These are phyloP conservation scores for Drosophila sucinea DNA, from an alignment of 1,140 invertebrate genomes.

Conservation along the genomic window DNA sequence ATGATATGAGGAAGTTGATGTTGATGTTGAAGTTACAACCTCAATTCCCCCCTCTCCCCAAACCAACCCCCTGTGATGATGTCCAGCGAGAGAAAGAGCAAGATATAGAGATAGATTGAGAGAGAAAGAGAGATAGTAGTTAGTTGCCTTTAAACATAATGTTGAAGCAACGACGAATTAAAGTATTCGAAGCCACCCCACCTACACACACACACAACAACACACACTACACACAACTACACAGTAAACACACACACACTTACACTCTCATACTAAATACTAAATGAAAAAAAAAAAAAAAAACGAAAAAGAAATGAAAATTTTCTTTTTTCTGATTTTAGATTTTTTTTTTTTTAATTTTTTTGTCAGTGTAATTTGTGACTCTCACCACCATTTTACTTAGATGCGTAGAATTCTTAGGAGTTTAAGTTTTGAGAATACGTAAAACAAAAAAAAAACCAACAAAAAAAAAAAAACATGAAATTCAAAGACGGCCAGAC, in stretches of 20 bases:
- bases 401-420: conserved; percentile 78
- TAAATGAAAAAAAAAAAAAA: conserved; percentile 40
- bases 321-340: neutral
- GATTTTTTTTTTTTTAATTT: neutral
- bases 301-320: conserved; percentile 27
- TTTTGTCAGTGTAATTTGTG: conserved; percentile 62
- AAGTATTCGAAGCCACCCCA: conserved; percentile 80
- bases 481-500: conserved; percentile 75
- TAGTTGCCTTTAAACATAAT: conserved; percentile 54
- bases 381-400: conserved; percentile 81
- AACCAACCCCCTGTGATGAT: conserved; percentile 54
- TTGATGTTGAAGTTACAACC: conserved; percentile 7
- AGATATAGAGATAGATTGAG: conserved; percentile 16
- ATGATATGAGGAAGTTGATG: conserved; percentile 13
- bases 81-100: conserved; percentile 22
- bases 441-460: conserved; percentile 31
- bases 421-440: conserved; percentile 75
- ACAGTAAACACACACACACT: conserved; percentile 41
- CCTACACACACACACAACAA: conserved; percentile 63
- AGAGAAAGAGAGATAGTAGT: conserved; percentile 62
- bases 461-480: conserved; percentile 63
- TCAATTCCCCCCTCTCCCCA: neutral
- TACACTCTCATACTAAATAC: conserved; percentile 64
- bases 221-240: conserved; percentile 35
- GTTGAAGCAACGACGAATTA: conserved; percentile 75